Evolutionary conservation across 2,797 vertebrate genomes (phyloP), one percentile per base, ranked within the genome.

Genomic region (Microctenopoma lineatum): DNA sequence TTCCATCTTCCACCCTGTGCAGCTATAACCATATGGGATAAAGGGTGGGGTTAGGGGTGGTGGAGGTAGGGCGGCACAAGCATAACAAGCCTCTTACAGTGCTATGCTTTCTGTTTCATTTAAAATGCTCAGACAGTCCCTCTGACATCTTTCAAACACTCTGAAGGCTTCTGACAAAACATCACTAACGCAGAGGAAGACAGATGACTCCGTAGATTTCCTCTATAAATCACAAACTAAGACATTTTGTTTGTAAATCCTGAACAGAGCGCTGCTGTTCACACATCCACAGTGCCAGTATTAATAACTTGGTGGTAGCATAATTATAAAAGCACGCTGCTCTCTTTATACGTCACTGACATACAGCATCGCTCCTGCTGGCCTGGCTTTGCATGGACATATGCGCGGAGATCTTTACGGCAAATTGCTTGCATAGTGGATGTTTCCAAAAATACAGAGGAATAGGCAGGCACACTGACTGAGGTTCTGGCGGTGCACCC

Each of bases 371-470:
- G 68, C 65, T 70, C 80, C 78, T 79, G 75, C 73, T 53, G 26
- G 62, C 79, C 56, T 73, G 69, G 71, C 73, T 81, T 88, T 77
- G 73, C 87, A 78, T 53, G 64, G 59, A 79, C 75, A 55, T 66
- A 75, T 42, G 69, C 51, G 50, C 68, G 57, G 73, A 74, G 79
- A 91, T 89, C 87, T 91, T 87, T 84, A 90, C 89, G 73, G 84
- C 73, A 87, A 91, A 92, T 90, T 91, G 83, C 86, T 89, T 87
- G 88, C 79, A 85, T 94, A 93, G 93, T 93, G 79, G 87, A 82
- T 90, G 85, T 89, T 92, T 92, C 89, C 87, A 90, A 92, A 93
- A 91, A 91, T 92, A 90, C 73, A 87, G 89, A 70, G 42, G 81
- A 87, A 84, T 71, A 84, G 82, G 89, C 87, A 89, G 81, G 85